Evolutionary conservation across 2,888 invertebrate genomes (phyloP).

Genomic region (Zonitis immaculata): DNA sequence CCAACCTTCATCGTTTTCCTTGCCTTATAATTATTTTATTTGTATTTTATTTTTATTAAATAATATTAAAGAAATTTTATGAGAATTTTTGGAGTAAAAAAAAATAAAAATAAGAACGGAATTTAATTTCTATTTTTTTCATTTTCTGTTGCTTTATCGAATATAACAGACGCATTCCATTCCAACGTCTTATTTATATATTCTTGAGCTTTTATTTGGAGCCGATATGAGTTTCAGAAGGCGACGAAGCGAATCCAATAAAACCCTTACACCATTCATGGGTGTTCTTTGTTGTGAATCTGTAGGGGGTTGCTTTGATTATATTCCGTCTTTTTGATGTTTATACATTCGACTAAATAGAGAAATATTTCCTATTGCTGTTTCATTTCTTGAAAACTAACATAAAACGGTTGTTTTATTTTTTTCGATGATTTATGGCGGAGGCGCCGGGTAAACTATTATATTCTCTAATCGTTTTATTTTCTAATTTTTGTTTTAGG

Average conservation of each 20-base stretch:
- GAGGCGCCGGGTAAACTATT: not conserved
- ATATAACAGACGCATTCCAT: conserved; percentile 1
- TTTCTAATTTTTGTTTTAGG: conserved; percentile 51
- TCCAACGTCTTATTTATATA: conserved; percentile 26
- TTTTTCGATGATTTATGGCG: not conserved
- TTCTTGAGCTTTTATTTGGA: conserved; percentile 32
- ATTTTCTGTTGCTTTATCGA: not conserved
- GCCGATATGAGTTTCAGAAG: conserved; percentile 38
- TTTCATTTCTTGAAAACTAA: too few relatives aligned
- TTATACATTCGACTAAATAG: conserved; percentile 13
- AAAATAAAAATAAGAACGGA: conserved; percentile 3
- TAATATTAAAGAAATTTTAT: too few relatives aligned
- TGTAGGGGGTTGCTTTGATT: conserved; percentile 14
- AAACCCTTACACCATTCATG: conserved; percentile 30
- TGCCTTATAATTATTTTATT: too few relatives aligned
- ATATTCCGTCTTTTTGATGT: conserved; percentile 17
- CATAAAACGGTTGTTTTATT: too few relatives aligned
- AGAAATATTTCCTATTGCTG: conserved; percentile 10
- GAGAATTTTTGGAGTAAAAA: conserved; percentile 6
- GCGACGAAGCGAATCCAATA: conserved; percentile 43
- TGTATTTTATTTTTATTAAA: too few relatives aligned
- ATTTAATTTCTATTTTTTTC: too few relatives aligned
- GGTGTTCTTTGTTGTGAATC: conserved; percentile 22
- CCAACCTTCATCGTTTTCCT: too few relatives aligned
- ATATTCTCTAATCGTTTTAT: too few relatives aligned